phyloP scores from a whole-genome alignment of 1,140 invertebrate species.

The Tenebrio molitor region DNA sequence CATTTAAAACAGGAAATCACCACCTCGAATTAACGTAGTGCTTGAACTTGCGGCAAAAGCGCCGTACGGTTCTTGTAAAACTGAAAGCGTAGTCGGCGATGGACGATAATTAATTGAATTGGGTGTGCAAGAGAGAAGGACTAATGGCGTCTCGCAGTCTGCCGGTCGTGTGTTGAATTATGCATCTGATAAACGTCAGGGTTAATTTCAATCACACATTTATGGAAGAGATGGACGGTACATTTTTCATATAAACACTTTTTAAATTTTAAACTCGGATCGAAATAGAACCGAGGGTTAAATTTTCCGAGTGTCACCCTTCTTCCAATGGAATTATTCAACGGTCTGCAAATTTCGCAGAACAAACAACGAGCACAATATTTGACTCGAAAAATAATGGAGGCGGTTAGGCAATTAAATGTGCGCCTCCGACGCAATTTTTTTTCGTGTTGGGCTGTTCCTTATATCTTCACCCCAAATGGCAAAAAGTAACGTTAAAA shows the following conservation, averaged over 20 bases:
- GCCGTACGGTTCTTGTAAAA: conserved; percentile 6
- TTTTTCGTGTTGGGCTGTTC: no score
- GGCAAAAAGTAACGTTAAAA: no score
- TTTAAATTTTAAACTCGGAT: conserved; percentile 7
- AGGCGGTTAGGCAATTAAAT: not conserved
- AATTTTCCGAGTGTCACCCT: not conserved
- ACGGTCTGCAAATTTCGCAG: not conserved
- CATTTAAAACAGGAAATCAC: conserved; percentile 29
- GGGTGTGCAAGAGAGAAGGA: conserved; percentile 7
- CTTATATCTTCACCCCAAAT: no score
- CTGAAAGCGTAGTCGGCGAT: conserved; percentile 17
- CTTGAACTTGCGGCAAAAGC: conserved; percentile 23
- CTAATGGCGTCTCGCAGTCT: conserved; percentile 6
- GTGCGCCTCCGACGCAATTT: no score
- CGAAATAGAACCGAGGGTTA: conserved; percentile 17
- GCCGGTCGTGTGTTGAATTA: conserved; percentile 15
- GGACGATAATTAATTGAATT: conserved; percentile 40
- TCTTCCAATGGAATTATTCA: conserved; percentile 3
- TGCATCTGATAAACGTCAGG: conserved; percentile 44
- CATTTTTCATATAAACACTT: conserved; percentile 29
- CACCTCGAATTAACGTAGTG: conserved; percentile 4
- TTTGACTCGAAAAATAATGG: not conserved
- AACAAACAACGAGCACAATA: not conserved
- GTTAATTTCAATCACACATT: conserved; percentile 43
- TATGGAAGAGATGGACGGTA: conserved; percentile 1